phyloP scores from a whole-genome alignment of 2,113 vertebrate species.

The Scatophagus argus region DNA sequence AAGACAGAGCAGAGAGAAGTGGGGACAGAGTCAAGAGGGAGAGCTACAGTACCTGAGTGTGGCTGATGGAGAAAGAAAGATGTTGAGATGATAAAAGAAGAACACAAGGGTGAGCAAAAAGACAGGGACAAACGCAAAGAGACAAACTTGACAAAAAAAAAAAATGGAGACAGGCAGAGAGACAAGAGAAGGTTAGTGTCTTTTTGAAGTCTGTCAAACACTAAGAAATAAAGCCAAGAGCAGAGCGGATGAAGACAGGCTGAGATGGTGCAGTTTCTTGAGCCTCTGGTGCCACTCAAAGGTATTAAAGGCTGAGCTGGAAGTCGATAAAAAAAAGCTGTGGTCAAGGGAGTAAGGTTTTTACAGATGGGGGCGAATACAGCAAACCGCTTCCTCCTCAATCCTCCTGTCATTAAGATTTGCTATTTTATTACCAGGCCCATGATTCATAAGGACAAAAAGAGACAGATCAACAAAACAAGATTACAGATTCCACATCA shows the following conservation, averaged over 20 bases:
- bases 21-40: conserved; percentile 3
- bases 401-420: conserved; percentile 2
- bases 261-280: conserved; percentile 47
- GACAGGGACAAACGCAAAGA: conserved; percentile 26
- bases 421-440: neutral
- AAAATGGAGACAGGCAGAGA: conserved; percentile 12
- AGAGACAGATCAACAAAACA: neutral
- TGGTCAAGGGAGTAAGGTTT: conserved; percentile 33
- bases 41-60: conserved; percentile 7
- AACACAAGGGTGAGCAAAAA: conserved; percentile 1
- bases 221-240: conserved; percentile 14
- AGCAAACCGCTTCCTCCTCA: conserved; percentile 9
- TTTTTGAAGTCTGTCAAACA: conserved; percentile 30
- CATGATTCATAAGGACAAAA: neutral
- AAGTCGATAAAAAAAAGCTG: conserved; percentile 54
- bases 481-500: neutral
- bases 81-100: conserved; percentile 26
- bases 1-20: conserved; percentile 14
- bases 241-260: conserved; percentile 42
- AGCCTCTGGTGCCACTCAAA: conserved; percentile 61
- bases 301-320: conserved; percentile 61
- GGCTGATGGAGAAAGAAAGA: neutral
- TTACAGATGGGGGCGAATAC: conserved; percentile 9
- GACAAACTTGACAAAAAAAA: neutral
- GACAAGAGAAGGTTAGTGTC: neutral